These are phyloP conservation scores for Neotragus moschatus DNA, from an alignment of 2,113 vertebrate species.

Conservation along the genomic window DNA sequence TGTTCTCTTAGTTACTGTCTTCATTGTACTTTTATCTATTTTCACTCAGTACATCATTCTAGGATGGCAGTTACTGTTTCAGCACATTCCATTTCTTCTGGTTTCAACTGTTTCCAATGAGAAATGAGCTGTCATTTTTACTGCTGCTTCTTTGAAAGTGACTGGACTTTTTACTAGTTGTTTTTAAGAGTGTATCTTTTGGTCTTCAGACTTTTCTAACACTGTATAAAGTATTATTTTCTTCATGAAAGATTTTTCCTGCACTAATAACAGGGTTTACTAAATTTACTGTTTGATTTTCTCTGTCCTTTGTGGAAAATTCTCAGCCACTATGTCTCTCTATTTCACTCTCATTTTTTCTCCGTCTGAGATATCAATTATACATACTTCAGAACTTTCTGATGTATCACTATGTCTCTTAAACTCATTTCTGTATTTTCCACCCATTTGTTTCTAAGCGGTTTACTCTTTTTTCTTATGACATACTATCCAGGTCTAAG, in stretches of 20 bases:
- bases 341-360: neutral
- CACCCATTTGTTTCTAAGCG: neutral
- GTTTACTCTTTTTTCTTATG: neutral
- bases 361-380: neutral
- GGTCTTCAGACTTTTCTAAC: neutral
- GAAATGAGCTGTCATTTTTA: neutral
- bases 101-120: neutral
- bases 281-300: neutral
- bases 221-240: neutral
- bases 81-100: neutral
- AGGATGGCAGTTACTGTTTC: neutral
- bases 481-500: neutral
- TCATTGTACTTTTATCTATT: neutral
- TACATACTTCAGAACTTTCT: neutral
- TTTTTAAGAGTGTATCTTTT: neutral
- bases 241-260: neutral
- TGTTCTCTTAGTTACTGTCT: neutral
- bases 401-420: neutral
- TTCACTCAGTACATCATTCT: neutral
- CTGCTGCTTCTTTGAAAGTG: neutral
- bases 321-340: neutral
- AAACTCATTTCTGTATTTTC: neutral
- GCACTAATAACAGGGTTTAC: neutral
- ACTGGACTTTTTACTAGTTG: neutral
- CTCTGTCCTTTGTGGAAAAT: neutral